Evolutionary conservation across 1,140 invertebrate genomes (phyloP).

Genomic region (Drosophila saltans): DNA sequence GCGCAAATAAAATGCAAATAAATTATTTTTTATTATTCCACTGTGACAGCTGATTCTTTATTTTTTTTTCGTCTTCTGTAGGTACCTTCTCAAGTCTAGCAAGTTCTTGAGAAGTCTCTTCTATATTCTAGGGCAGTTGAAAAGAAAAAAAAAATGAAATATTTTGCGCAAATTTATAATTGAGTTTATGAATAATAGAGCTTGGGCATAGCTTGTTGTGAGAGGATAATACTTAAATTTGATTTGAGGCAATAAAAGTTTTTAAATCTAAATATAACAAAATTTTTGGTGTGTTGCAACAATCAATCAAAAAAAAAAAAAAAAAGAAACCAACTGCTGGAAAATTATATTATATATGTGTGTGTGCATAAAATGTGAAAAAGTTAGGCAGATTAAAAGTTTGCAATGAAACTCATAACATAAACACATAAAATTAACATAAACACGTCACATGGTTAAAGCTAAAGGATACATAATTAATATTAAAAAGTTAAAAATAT

Average conservation of each 20-base stretch:
- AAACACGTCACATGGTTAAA: too few species aligned
- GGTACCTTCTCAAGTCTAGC: background rate
- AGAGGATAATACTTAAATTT: conserved; percentile 3
- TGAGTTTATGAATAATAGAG: conserved; percentile 14
- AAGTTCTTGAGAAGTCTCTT: background rate
- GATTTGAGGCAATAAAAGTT: conserved; percentile 7
- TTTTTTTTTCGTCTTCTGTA: conserved; percentile 36
- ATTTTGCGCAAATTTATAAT: conserved; percentile 12
- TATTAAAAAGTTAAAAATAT: background rate
- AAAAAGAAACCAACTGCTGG: background rate
- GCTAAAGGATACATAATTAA: background rate
- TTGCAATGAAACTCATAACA: background rate
- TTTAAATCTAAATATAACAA: conserved; percentile 4
- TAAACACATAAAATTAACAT: background rate
- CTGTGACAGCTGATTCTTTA: conserved; percentile 70
- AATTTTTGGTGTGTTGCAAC: background rate
- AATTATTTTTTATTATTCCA: conserved; percentile 77
- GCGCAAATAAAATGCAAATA: conserved; percentile 71
- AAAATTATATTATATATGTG: background rate
- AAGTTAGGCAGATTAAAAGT: conserved; percentile 2
- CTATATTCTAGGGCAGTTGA: background rate
- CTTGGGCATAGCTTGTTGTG: background rate
- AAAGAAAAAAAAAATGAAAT: background rate
- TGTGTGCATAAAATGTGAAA: background rate
- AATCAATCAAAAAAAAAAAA: background rate